These are phyloP conservation scores for Drosophila burlai DNA, from an alignment of 1,140 invertebrate genomes.

Conservation along the genomic window DNA sequence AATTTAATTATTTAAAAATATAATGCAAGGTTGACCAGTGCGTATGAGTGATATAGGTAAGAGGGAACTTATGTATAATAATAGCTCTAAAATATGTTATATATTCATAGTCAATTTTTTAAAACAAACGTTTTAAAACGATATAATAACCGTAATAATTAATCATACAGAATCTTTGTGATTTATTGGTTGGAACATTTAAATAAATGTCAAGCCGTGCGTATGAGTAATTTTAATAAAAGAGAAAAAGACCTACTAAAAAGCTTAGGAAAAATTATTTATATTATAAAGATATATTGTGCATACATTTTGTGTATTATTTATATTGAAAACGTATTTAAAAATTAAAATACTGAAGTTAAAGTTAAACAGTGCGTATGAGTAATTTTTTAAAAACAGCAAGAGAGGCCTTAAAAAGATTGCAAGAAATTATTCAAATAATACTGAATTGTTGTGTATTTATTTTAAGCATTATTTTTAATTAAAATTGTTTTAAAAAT, in stretches of 20 bases:
- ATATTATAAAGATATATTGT: neutral
- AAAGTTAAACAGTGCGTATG: neutral
- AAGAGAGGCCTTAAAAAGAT: fast-evolving
- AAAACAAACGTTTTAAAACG: too few relatives aligned
- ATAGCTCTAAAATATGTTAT: neutral
- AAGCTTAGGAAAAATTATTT: neutral
- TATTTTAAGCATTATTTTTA: neutral
- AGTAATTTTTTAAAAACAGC: neutral
- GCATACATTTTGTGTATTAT: neutral
- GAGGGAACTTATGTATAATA: neutral
- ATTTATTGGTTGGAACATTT: neutral
- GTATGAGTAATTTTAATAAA: neutral
- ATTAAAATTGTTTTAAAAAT: neutral
- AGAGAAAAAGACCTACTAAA: neutral
- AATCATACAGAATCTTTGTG: neutral
- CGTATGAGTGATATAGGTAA: neutral
- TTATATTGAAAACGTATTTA: neutral
- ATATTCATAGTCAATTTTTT: neutral
- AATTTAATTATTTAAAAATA: neutral
- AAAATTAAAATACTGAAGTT: neutral
- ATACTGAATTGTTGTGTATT: neutral
- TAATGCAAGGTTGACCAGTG: neutral
- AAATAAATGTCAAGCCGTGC: too few relatives aligned
- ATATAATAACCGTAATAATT: too few relatives aligned
- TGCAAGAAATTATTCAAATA: neutral